Evolutionary conservation across 2,797 vertebrate species (phyloP), one percentile per base, ranked within the genome.

Genomic region (Sus cebifrons): DNA sequence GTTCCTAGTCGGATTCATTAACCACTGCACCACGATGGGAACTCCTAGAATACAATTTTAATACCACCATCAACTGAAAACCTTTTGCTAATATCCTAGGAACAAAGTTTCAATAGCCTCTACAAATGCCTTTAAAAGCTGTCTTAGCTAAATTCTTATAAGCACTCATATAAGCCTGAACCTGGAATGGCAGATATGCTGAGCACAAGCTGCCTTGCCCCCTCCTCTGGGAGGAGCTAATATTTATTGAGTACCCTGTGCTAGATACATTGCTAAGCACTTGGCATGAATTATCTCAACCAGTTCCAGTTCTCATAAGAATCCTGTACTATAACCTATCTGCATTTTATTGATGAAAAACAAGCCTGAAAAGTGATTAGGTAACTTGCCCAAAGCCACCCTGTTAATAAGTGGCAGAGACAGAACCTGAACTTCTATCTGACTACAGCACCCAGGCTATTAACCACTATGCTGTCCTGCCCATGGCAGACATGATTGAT

Each of bases 221-320:
- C 20, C 16, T 75, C 60, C 74, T 78, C 70, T 77, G 79, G 17
- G 62, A 94, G 93, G 9, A 95, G 54, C 86, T 91, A 86, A 68
- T 94, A 64, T 94, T 94, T 92, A 68, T 68, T 67, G 70, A 96
- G 32, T 67, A 44, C 25, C 68, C 70, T 58, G 60, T 87, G 54
- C 74, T 86, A 87, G 91, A 62, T n/a, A 84, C 58, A 21, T 36
- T 84, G 40, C 74, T 96, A 58, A 96, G 89, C 74, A 16, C 27
- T 74, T 85, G 67, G 40, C 49, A 70, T 67, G 21, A 73, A 67
- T 92, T 52, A 90, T 49, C 89, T 65, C 70, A 49, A 60, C 54
- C 54, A 89, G 86, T 29, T 49, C 54, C 54, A 89, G 86, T 29
- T 49, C 11, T 84, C 85, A 29, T 17, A 88, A 82, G 21, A 93